Base-by-base conservation (phyloP, 1,140 invertebrate species). In the Lycorma delicatula region DNA sequence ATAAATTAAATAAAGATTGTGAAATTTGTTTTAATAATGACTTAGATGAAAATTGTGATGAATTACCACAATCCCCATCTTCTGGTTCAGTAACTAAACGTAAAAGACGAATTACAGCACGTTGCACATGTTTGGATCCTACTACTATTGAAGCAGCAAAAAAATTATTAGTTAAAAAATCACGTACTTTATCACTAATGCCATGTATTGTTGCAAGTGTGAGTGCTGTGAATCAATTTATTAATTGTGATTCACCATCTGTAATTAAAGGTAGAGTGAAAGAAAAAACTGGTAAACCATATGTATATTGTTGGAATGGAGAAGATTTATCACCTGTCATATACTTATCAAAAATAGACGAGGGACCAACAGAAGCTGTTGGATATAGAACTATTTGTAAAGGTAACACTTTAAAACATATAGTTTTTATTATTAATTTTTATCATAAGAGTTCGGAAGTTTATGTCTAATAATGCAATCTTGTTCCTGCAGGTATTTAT, bases 81-180 rank as follows among this genome's bases (percentile, higher is more conserved):
- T 23, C 54, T 22, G 54, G 23, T 49, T 16, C 29, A 16, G 27
- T n/a, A 34, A 38, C 56, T 11, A 41, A 60, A 50, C 31, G 48
- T 22, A 50, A 50, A 50, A 22, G 52, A 22, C 23, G 52, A 44
- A 50, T 16, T 13, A 55, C 54, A 20, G 44, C 44, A 20, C 46
- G 51, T 18, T 60, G 51, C 29, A 50, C 51, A 27, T 56, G 41
- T 31, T 48, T 54, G 41, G 51, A 61, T 51, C 13, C 31, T 12
- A 36, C 18, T 20, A 50, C 56, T 6, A 23, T 54, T 4, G 23
- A 53, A 12, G 13, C 44, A 12, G 61, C 61, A 7, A 48, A 54
- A 22, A 52, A 58, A 28, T 44, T 67, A 46, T 61, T 75, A 12
- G 63, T 64, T 2, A 64, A 65, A 38, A 59, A 72, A 13, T 47